Base-by-base conservation (phyloP, 2,888 invertebrate species). In the Poecilobothrus nobilitatus region DNA sequence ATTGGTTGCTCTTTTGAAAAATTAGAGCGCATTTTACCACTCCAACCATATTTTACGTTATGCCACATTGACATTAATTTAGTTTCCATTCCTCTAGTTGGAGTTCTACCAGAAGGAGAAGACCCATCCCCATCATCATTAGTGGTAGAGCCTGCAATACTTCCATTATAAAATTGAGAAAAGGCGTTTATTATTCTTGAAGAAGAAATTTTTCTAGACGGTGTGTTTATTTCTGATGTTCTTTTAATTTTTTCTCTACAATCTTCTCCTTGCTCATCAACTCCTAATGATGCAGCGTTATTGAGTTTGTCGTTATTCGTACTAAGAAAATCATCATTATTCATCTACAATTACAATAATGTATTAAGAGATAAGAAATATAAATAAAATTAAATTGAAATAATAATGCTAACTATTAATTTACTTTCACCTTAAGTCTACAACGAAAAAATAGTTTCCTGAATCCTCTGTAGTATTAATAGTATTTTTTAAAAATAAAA, bases 1-100 rank as follows among this genome's bases (percentile, higher is more conserved):
- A 95, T 92, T 0, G 94, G 93, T 72, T 91, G 91, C 82, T 94
- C 93, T 82, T 91, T 91, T 0, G 91, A 92, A 75, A 91, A 89
- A 75, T 86, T 88, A 1, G 90, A 87, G 74, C 88, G 87, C 72
- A 92, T 83, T 82, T 94, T 94, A 0, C 90, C 87, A 68, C 89
- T 88, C 91, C 91, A 92, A 84, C 90, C 94, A 82, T 93, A 94
- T 84, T 93, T 94, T 70, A 95, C 89, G 81, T 94, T 94, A 81
- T 94, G 94, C 94, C 94, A 94, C 87, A 94, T 91, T 63, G 93
- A 92, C 76, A 92, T 82, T 67, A 95, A 81, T 72, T 91, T 89
- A 34, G 91, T 91, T 80, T 94, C 94, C 73, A 94, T 88, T 84
- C 89, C 92, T 76, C 88, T 79, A 75, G 78, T 76, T 73, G 82